Percentiles rank a stretch among this genome's conserved stretches.
Evolutionary conservation across 2,797 vertebrate genomes (phyloP).

Genomic region (Ciconia nigra): DNA sequence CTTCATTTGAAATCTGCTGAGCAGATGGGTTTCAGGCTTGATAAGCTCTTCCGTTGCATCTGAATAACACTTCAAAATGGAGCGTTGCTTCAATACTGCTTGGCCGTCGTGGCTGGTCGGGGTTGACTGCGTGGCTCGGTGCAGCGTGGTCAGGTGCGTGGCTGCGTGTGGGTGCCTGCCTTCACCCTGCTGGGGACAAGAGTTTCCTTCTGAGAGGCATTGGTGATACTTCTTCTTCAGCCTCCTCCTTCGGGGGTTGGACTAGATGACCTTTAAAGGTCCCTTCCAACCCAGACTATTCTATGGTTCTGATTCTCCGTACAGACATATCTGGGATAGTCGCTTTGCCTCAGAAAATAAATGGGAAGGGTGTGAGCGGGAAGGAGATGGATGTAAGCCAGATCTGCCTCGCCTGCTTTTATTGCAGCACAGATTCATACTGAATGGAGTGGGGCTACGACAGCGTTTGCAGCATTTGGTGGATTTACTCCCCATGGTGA

Average conservation of each 20-base stretch:
- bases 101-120: background rate
- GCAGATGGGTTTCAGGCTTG: background rate
- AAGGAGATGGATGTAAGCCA: background rate
- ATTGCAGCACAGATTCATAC: background rate
- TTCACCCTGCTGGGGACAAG: background rate
- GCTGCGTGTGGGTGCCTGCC: background rate
- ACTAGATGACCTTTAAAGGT: no score
- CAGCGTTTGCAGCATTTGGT: background rate
- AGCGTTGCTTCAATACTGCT: background rate
- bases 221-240: background rate
- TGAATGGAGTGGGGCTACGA: rapidly evolving
- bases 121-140: rapidly evolving
- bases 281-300: no score
- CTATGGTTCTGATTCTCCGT: no score
- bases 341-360: background rate
- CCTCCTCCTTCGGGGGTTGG: no score
- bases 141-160: rapidly evolving
- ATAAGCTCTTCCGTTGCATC: background rate
- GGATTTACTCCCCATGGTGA: rapidly evolving
- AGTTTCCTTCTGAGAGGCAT: background rate
- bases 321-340: background rate
- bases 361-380: background rate
- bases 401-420: background rate
- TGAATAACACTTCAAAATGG: background rate
- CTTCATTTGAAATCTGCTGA: background rate